These are phyloP conservation scores for Stylophora pistillata DNA, from an alignment of 64 coral and sea anemone species.

Conservation along the genomic window DNA sequence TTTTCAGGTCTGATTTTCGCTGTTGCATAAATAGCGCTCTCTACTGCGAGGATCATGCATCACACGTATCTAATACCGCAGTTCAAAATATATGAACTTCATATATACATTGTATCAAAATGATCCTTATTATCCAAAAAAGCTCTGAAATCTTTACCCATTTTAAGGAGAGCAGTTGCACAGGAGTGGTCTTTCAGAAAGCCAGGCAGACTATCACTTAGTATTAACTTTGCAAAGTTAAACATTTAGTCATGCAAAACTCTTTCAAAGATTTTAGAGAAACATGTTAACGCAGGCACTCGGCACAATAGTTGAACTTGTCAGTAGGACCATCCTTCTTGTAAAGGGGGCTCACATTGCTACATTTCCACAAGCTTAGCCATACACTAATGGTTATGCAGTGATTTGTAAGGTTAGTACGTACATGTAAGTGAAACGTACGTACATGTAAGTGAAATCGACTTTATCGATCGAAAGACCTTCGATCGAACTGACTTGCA, in stretches of 20 bases:
- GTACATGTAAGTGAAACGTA: no score
- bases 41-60: no score
- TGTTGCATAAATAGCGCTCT: no score
- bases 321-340: conserved; percentile 52
- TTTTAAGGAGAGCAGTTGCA: conserved; percentile 15
- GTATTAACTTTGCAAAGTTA: conserved; percentile 3
- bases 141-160: conserved; percentile 14
- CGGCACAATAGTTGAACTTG: conserved; percentile 20
- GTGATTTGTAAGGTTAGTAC: conserved; percentile 41
- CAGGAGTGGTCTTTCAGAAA: conserved; percentile 18
- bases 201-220: conserved; percentile 8
- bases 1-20: no score
- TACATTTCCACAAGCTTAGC: conserved; percentile 22
- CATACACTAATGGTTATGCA: conserved; percentile 28
- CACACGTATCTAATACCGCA: no score
- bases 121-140: neutral
- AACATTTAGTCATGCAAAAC: conserved; percentile 6
- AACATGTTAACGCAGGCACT: conserved; percentile 8
- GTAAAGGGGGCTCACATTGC: conserved; percentile 33
- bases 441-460: no score
- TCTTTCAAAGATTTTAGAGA: conserved; percentile 54
- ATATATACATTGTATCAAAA: no score
- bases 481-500: no score
- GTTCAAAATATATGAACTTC: no score
- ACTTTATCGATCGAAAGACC: no score